Evolutionary conservation across 2,888 invertebrate genomes (phyloP), one percentile per base, ranked within the genome.

Genomic region (Zelleria hepariella): DNA sequence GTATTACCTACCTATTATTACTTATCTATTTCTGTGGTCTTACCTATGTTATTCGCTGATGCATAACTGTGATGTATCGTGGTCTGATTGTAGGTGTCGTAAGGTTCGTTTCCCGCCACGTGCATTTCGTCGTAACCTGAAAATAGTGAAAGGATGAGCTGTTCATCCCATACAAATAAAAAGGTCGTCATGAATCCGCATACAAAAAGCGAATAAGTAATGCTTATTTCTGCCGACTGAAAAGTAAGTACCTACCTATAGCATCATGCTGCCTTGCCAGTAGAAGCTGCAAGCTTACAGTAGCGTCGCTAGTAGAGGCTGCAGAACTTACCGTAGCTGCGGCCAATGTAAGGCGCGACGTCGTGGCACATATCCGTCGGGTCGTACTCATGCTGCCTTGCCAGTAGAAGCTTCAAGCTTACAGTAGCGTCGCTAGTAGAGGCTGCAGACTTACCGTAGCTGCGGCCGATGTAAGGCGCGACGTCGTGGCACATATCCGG

Each of bases 91-190:
- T 80, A 88, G 0, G 66, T 65, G 20, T 88, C 87, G 61, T 86
- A 88, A 0, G 82, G 75, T 2, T 87, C 87, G 61, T 80, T 84
- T 0, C 74, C 72, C 0, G 73, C 62, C 61, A 87, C 68, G 59
- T 84, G 84, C 74, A 86, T 78, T 27, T 88, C 87, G 6, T 88
- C 87, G 61, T 87, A 88, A 0, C 86, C 87, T 88, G 65, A 0
- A 60, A 65, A 20, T 62, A 62, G 58, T 47, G 48, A 26, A 6
- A 15, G 10, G 15, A 32, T 51, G 2, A 42, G 10, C 24, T 48
- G 48, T 4, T 15, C 8, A n/a, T 10, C n/a, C n/a, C 48, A 48
- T 7, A 49, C 6, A n/a, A n/a, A n/a, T n/a, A n/a, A n/a, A n/a
- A n/a, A n/a, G n/a, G n/a, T 5, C 32, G 32, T 32, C 32, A 32